Evolutionary conservation across 2,797 vertebrate species (phyloP).

Genomic region (Gymnothorax reevesii): DNA sequence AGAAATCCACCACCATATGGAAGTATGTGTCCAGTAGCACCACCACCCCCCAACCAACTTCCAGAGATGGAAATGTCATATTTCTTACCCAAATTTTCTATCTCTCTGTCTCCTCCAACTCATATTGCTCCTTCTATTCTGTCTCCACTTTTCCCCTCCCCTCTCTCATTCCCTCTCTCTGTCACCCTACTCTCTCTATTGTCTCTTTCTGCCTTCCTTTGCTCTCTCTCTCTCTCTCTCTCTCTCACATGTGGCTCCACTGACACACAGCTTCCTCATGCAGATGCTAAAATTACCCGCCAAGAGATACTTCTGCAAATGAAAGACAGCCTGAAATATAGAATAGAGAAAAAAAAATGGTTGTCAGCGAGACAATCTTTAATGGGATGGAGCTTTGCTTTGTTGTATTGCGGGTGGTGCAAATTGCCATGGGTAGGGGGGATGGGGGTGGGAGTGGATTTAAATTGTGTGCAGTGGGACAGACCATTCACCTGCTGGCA

Average conservation of each 20-base stretch:
- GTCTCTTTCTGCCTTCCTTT: neutral
- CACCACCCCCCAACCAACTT: too few species aligned
- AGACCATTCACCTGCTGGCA: conserved; percentile 72
- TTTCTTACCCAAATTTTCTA: too few species aligned
- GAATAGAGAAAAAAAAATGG: neutral
- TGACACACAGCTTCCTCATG: conserved; percentile 4
- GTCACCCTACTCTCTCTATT: neutral
- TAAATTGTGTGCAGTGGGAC: neutral
- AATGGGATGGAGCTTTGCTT: neutral
- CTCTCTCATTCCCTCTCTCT: neutral
- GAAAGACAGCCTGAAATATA: neutral
- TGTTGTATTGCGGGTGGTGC: neutral
- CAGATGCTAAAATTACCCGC: conserved; percentile 16
- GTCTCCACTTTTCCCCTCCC: neutral
- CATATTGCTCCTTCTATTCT: neutral
- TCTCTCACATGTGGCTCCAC: neutral
- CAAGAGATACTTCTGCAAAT: conserved; percentile 8
- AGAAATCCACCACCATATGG: too few species aligned
- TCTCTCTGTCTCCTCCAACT: too few species aligned
- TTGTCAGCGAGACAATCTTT: neutral
- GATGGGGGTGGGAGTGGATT: neutral
- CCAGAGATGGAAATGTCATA: too few species aligned
- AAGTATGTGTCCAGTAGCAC: too few species aligned
- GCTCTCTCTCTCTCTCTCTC: neutral
- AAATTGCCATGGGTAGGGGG: neutral